Evolutionary conservation across 1,140 invertebrate species (phyloP).

Genomic region (Scylla paramamosain): DNA sequence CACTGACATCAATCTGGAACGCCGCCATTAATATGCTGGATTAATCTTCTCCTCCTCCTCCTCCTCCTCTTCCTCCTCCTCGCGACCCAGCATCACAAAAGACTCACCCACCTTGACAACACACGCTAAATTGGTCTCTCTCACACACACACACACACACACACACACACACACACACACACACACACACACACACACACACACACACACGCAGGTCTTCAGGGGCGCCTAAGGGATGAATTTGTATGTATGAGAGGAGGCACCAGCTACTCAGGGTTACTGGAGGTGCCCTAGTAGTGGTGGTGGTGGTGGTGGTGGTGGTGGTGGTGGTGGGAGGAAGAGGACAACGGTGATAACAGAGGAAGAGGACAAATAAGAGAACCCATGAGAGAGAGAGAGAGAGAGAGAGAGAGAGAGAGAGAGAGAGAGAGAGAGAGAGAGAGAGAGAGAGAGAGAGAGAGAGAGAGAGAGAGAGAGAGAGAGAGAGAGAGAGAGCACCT

Average conservation of each 20-base stretch:
- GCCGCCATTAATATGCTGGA: no score
- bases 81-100: no score
- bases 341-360: background rate
- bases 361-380: no score
- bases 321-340: background rate
- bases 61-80: no score
- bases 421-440: background rate
- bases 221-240: background rate
- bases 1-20: no score
- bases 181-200: no score
- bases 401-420: background rate
- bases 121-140: no score
- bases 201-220: background rate
- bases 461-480: background rate
- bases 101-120: no score
- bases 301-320: background rate
- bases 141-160: no score
- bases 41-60: no score
- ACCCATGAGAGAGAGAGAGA: background rate
- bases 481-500: background rate
- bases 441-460: background rate
- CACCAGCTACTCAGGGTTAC: no score
- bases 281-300: background rate
- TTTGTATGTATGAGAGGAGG: background rate
- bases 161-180: no score